A percentile compares a stretch with the other conserved stretches of the same genome.
Conservation (phyloP, 2,797 vertebrate genomes). For the Florisuga fusca region DNA sequence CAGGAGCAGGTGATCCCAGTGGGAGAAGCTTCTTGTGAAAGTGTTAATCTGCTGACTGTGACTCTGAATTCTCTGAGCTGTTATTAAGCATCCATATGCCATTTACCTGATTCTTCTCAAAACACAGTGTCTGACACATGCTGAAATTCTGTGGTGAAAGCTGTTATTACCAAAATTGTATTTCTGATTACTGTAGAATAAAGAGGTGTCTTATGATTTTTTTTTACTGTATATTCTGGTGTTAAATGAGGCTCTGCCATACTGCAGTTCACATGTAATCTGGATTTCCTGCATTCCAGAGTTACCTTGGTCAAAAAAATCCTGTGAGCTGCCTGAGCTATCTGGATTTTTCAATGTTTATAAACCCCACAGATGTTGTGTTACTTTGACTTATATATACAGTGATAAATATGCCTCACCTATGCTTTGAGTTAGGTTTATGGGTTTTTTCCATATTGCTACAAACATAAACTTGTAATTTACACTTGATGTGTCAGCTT, state of each 20-base stretch:
- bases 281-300: neutral
- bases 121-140: neutral
- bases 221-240: neutral
- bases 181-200: neutral
- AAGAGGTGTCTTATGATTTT: neutral
- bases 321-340: neutral
- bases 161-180: neutral
- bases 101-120: neutral
- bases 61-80: constrained; percentile 23
- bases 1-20: constrained; percentile 18
- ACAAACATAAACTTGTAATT: neutral
- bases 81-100: constrained; percentile 42
- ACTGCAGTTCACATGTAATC: neutral
- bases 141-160: neutral
- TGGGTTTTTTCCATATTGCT: neutral
- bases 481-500: neutral
- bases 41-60: constrained; percentile 51
- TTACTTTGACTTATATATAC: neutral
- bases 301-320: neutral
- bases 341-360: neutral
- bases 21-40: constrained; percentile 36
- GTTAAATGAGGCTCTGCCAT: neutral
- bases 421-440: neutral
- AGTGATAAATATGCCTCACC: neutral
- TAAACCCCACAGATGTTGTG: neutral